Percentiles rank a stretch among this genome's conserved stretches.
Conservation (phyloP, 2,888 invertebrate genomes). For the Rhaphigaster nebulosa region DNA sequence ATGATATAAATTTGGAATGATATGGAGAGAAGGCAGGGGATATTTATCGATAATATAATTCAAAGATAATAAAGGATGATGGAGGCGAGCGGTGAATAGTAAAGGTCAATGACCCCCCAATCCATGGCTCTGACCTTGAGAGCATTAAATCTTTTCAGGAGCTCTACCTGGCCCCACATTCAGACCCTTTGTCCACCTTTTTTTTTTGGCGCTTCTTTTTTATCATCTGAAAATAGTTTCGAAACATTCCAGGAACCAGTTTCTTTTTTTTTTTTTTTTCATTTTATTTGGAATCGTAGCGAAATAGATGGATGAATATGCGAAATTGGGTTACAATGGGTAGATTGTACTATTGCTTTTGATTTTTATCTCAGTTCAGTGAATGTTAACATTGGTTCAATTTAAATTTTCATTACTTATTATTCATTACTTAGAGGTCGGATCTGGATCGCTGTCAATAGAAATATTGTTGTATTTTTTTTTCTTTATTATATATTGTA, state of each 20-base stretch:
- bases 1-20: no score
- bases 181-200: not conserved
- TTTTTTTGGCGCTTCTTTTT: not conserved
- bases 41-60: not conserved
- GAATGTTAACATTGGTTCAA: not conserved
- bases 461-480: no score
- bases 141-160: conserved; percentile 11
- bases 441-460: no score
- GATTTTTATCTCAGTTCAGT: not conserved
- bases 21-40: not conserved
- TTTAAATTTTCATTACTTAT: not conserved
- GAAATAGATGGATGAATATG: not conserved
- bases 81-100: not conserved
- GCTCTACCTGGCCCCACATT: conserved; percentile 12
- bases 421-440: no score
- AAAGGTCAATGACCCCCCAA: not conserved
- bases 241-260: conserved; percentile 10
- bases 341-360: not conserved
- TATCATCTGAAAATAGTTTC: conserved; percentile 6
- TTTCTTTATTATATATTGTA: no score
- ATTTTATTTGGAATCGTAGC: not conserved
- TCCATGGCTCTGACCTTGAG: conserved; percentile 25
- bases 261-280: not conserved
- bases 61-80: not conserved
- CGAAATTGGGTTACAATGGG: not conserved